Evolutionary conservation across 2,797 vertebrate genomes (phyloP).

Genomic region (Sylvilagus floridanus): DNA sequence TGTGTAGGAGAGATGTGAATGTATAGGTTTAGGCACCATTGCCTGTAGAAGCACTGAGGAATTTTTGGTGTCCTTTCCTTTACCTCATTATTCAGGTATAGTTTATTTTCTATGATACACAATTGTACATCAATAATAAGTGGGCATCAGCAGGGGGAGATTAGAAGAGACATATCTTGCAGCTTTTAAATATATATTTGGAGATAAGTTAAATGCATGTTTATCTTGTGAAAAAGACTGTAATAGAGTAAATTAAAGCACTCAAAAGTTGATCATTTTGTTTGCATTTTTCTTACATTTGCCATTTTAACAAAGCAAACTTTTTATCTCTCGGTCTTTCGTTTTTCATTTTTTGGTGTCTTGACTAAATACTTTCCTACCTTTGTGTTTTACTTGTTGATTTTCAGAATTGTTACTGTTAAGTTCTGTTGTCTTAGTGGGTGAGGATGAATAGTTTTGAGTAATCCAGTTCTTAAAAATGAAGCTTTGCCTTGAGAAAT

Average conservation of each 20-base stretch:
- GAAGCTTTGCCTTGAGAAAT: too few species aligned
- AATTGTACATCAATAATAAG: conserved; percentile 4
- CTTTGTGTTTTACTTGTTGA: background rate
- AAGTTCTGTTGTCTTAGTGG: background rate
- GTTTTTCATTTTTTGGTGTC: background rate
- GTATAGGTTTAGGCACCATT: background rate
- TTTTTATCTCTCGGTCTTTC: background rate
- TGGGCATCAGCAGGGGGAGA: background rate
- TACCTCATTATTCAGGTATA: background rate
- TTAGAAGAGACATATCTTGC: background rate
- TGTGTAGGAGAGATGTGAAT: background rate
- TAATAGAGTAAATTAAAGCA: background rate
- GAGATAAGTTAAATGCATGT: conserved; percentile 7
- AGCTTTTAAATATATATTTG: conserved; percentile 43
- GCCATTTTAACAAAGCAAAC: background rate
- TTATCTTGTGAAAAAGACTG: conserved; percentile 8
- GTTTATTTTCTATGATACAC: conserved; percentile 39
- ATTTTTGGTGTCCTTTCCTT: background rate
- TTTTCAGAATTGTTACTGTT: conserved; percentile 22
- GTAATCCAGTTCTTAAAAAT: conserved; percentile 37
- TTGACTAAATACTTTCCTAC: background rate
- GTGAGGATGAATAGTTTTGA: background rate
- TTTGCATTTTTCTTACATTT: conserved; percentile 30
- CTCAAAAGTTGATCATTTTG: background rate
- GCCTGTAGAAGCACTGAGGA: background rate